Conservation (phyloP, 2,888 invertebrate species). For the Tiliacea citrago region DNA sequence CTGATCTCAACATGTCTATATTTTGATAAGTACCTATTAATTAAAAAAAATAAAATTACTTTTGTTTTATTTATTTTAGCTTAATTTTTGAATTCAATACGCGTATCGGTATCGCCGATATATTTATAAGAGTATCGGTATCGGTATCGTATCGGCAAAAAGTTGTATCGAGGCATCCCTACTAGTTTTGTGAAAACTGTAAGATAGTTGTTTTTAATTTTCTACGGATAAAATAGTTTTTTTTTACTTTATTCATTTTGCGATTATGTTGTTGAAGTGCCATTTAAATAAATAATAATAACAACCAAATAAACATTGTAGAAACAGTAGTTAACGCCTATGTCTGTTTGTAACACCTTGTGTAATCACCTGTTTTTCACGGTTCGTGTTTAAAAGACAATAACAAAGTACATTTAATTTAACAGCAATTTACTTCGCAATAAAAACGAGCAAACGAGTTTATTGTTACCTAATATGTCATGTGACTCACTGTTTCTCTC, state of each 20-base stretch:
- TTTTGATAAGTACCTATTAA: too few relatives aligned
- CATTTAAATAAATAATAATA: background rate
- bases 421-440: slow-evolving; percentile 45
- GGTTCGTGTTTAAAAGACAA: slow-evolving; percentile 40
- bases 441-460: slow-evolving; percentile 41
- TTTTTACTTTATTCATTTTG: too few relatives aligned
- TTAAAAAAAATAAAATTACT: too few relatives aligned
- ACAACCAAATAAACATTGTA: background rate
- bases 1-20: too few relatives aligned
- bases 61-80: too few relatives aligned
- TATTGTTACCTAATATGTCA: slow-evolving; percentile 38
- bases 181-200: slow-evolving; percentile 6
- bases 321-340: slow-evolving; percentile 10
- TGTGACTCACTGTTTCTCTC: slow-evolving; percentile 34
- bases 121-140: too few relatives aligned
- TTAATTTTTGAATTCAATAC: too few relatives aligned
- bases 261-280: background rate
- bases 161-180: too few relatives aligned
- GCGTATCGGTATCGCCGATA: too few relatives aligned
- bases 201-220: background rate
- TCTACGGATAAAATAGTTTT: background rate
- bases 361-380: slow-evolving; percentile 32
- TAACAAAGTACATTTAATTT: slow-evolving; percentile 38
- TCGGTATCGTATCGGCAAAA: too few relatives aligned
- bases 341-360: slow-evolving; percentile 5